phyloP scores from a whole-genome alignment of 1,140 invertebrate genomes.

The Euura lappo region DNA sequence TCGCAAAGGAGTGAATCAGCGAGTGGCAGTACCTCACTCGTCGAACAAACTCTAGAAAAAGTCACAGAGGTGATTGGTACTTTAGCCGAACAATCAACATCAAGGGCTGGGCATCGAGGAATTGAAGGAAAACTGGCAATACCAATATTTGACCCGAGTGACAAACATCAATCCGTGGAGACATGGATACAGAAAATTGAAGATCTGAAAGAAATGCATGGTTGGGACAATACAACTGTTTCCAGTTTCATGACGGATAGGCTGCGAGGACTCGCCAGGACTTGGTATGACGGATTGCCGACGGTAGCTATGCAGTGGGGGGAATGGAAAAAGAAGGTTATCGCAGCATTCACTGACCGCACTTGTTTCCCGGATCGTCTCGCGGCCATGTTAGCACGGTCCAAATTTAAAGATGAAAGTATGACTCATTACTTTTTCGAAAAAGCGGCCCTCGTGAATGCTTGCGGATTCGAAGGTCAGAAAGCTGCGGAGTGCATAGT shows the following conservation, averaged over 20 bases:
- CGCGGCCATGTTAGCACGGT: conserved; percentile 11
- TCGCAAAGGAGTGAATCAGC: too few species aligned
- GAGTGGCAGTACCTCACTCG: too few species aligned
- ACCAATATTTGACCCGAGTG: conserved; percentile 17
- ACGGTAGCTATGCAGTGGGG: conserved; percentile 38
- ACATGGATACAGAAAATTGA: conserved; percentile 25
- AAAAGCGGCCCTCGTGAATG: conserved; percentile 19
- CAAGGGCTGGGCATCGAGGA: too few species aligned
- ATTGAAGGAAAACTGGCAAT: conserved; percentile 19
- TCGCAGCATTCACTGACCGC: conserved; percentile 34
- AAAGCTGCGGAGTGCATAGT: conserved; percentile 22
- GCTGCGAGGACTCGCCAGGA: conserved; percentile 33
- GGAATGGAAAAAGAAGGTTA: conserved; percentile 44
- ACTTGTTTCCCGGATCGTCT: conserved; percentile 11
- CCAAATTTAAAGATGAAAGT: conserved; percentile 13
- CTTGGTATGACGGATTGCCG: conserved; percentile 43
- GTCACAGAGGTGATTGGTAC: too few species aligned
- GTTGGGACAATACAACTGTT: conserved; percentile 15
- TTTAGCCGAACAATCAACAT: too few species aligned
- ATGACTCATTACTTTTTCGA: conserved; percentile 24
- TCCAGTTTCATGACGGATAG: conserved; percentile 16
- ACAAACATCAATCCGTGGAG: conserved; percentile 15
- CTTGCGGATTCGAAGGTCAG: conserved; percentile 20
- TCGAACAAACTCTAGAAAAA: too few species aligned
- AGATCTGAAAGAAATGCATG: conserved; percentile 15